Base-by-base conservation (phyloP, 1,140 invertebrate species). In the Xylocopa sonorina region DNA sequence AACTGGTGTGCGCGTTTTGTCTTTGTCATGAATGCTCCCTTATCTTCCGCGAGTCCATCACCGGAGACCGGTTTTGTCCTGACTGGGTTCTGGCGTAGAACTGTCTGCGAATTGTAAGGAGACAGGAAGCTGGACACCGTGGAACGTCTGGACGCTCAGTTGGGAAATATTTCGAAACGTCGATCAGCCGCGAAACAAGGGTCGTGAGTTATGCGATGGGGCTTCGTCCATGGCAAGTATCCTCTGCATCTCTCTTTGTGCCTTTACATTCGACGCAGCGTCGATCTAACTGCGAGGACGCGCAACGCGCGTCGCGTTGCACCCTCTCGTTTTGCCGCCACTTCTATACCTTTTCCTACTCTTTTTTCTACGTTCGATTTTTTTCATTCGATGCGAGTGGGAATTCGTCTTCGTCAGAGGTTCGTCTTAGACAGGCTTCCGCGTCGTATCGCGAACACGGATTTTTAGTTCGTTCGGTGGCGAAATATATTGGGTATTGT, bases 21-120 rank as follows among this genome's bases (percentile, higher is more conserved):
- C 91, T 93, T 91, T 81, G 88, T 89, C 88, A 88, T 93, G 91
- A 92, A 93, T 92, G 89, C 63, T 48, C 91, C 84, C 91, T 93
- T 93, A 93, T 93, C 92, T 91, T 88, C 68, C 79, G 83, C 84
- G 87, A 91, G 91, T 91, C 91, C 91, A 88, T 92, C 91, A 93
- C 76, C 89, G 84, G 83, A 76, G 86, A 78, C 75, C 79, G 82
- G 88, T 90, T 90, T 90, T 90, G 89, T 89, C 84, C 86, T 43
- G 71, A 73, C 73, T 64, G 58, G 79, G 87, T 78, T 74, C 87
- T 86, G 85, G 73, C 83, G 69, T 81, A 81, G 79, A 87, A 85
- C 90, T 90, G 89, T 90, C 89, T 82, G 88, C 85, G 87, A 90
- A 91, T 92, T 91, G 90, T 90, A 89, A 91, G 88, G 88, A 89